phyloP scores from a whole-genome alignment of 2,797 vertebrate genomes.

The Manis pentadactyla region DNA sequence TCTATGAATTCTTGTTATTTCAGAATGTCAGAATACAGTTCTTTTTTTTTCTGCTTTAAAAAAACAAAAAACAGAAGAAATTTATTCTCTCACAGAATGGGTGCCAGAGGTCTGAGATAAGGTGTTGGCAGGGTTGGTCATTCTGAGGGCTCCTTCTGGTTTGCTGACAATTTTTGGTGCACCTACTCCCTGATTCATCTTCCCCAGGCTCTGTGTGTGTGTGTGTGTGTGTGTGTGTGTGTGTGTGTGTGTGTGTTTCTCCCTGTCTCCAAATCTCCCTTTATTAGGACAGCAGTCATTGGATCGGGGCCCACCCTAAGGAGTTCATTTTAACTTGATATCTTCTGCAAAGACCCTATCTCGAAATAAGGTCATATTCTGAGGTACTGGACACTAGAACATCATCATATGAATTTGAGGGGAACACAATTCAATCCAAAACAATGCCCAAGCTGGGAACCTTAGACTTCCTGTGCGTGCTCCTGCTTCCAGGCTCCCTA shows the following conservation, averaged over 20 bases:
- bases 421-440: background rate
- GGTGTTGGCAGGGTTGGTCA: too few species aligned
- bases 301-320: background rate
- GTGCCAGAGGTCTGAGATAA: background rate
- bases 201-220: background rate
- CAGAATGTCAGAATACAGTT: background rate
- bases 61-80: background rate
- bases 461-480: too few species aligned
- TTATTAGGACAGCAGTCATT: background rate
- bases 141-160: background rate
- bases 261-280: background rate
- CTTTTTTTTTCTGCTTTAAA: background rate
- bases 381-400: background rate
- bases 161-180: background rate
- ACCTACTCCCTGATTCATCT: too few species aligned
- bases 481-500: background rate
- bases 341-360: background rate
- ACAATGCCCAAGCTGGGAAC: background rate
- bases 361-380: background rate
- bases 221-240: background rate
- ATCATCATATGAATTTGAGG: background rate
- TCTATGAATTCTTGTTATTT: conserved; percentile 31
- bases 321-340: background rate
- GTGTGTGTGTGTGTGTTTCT: too few species aligned
- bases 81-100: background rate